A percentile compares a stretch with the other conserved stretches of the same genome.
These are phyloP conservation scores for Drosophila pruinosa DNA, from an alignment of 1,140 invertebrate species.

Conservation along the genomic window DNA sequence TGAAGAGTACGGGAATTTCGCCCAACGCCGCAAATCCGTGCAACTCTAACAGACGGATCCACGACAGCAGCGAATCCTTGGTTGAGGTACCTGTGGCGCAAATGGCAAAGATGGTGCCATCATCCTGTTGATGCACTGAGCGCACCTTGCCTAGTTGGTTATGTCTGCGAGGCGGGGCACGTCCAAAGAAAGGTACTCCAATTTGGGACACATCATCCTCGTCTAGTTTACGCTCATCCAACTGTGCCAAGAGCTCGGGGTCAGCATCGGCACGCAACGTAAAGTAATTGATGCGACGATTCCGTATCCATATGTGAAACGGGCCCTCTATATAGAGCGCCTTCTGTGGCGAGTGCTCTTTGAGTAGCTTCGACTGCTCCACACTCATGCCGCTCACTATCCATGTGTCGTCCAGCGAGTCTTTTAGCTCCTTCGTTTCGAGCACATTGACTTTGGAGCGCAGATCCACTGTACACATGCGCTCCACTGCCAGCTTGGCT, in stretches of 20 bases:
- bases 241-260: slow-evolving; percentile 59
- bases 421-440: slow-evolving; percentile 88
- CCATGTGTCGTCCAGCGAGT: slow-evolving; percentile 95
- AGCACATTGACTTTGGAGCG: slow-evolving; percentile 88
- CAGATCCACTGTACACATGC: slow-evolving; percentile 94
- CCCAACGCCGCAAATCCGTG: slow-evolving; percentile 89
- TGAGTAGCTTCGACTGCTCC: slow-evolving; percentile 89
- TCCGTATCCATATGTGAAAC: slow-evolving; percentile 90
- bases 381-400: slow-evolving; percentile 95
- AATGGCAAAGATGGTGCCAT: slow-evolving; percentile 94
- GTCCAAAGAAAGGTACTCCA: slow-evolving; percentile 85
- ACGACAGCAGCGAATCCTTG: slow-evolving; percentile 94
- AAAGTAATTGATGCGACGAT: slow-evolving; percentile 92
- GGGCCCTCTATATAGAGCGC: slow-evolving; percentile 95
- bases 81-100: slow-evolving; percentile 94
- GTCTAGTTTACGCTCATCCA: slow-evolving; percentile 64
- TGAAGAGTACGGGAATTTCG: slow-evolving; percentile 92
- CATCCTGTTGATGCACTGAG: slow-evolving; percentile 95
- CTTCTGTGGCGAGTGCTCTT: slow-evolving; percentile 86
- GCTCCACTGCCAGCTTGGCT: slow-evolving; percentile 92
- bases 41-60: slow-evolving; percentile 93
- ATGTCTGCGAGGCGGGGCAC: slow-evolving; percentile 57
- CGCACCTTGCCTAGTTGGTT: slow-evolving; percentile 83
- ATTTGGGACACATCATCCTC: slow-evolving; percentile 87
- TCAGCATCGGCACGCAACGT: slow-evolving; percentile 88